Percentiles rank a stretch among this genome's conserved stretches.
phyloP scores from a whole-genome alignment of 1,140 invertebrate species.

The Apis cerana region DNA sequence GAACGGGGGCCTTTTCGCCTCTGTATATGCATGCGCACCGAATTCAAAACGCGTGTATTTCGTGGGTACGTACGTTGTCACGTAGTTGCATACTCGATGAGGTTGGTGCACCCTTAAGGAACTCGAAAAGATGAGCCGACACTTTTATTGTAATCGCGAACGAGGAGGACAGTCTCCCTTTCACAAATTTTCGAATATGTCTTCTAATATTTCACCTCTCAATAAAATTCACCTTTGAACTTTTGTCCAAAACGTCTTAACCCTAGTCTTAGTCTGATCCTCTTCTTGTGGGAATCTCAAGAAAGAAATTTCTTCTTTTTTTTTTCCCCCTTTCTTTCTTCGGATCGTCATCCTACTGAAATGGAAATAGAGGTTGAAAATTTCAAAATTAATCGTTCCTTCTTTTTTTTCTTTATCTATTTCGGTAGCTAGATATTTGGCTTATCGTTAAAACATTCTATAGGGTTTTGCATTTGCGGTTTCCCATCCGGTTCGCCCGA shows the following conservation, averaged over 20 bases:
- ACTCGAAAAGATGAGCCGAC: slow-evolving; percentile 10
- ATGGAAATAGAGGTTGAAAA: too few relatives aligned
- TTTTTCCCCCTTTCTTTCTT: too few relatives aligned
- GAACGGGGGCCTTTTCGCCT: slow-evolving; percentile 52
- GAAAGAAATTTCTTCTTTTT: too few relatives aligned
- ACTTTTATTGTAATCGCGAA: not conserved
- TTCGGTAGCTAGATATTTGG: not conserved
- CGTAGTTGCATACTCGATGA: slow-evolving; percentile 36
- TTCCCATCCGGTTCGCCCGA: slow-evolving; percentile 77
- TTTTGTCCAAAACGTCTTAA: too few relatives aligned
- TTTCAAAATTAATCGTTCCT: too few relatives aligned
- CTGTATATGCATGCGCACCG: slow-evolving; percentile 60
- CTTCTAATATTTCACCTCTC: not conserved
- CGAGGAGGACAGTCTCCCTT: not conserved
- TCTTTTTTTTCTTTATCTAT: not conserved
- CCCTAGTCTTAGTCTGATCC: too few relatives aligned
- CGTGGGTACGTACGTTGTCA: slow-evolving; percentile 25
- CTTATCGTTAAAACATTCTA: slow-evolving; percentile 34
- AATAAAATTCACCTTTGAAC: too few relatives aligned
- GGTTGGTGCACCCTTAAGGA: slow-evolving; percentile 23
- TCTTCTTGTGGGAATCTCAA: too few relatives aligned
- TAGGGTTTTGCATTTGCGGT: slow-evolving; percentile 77
- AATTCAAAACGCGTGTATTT: slow-evolving; percentile 41
- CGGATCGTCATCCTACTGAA: too few relatives aligned
- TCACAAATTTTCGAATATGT: not conserved